phyloP scores from a whole-genome alignment of 2,888 invertebrate genomes.

The Argyra leucocephala region DNA sequence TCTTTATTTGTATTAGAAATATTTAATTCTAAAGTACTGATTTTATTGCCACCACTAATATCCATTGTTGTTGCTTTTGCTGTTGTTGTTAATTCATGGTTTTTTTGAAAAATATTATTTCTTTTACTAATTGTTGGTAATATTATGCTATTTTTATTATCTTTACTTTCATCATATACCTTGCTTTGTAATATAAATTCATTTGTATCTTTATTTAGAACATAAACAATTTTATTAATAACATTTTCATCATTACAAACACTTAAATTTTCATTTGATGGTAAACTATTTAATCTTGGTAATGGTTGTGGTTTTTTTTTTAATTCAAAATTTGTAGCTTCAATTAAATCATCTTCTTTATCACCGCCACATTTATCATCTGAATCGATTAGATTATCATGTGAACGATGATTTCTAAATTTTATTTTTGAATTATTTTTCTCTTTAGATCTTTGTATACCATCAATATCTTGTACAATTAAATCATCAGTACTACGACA shows the following conservation, averaged over 20 bases:
- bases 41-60: background rate
- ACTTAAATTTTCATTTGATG: background rate
- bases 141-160: background rate
- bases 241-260: constrained; percentile 2
- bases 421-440: constrained; percentile 22
- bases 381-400: constrained; percentile 20
- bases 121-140: background rate
- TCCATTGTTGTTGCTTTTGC: background rate
- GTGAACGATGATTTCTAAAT: constrained; percentile 22
- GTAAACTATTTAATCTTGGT: constrained; percentile 36
- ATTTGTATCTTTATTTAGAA: constrained; percentile 22
- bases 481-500: constrained; percentile 27
- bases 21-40: background rate
- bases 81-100: too few species aligned
- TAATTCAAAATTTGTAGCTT: background rate
- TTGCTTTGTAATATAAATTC: constrained; percentile 23
- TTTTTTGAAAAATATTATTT: background rate
- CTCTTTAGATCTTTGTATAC: constrained; percentile 20
- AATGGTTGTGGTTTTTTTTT: constrained; percentile 31
- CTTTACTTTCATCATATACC: background rate
- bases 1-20: background rate
- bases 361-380: constrained; percentile 12
- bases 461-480: constrained; percentile 25
- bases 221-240: constrained; percentile 22
- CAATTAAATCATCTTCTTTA: background rate